Base-by-base conservation (phyloP, 1,140 invertebrate species). In the Monochamus saltuarius region DNA sequence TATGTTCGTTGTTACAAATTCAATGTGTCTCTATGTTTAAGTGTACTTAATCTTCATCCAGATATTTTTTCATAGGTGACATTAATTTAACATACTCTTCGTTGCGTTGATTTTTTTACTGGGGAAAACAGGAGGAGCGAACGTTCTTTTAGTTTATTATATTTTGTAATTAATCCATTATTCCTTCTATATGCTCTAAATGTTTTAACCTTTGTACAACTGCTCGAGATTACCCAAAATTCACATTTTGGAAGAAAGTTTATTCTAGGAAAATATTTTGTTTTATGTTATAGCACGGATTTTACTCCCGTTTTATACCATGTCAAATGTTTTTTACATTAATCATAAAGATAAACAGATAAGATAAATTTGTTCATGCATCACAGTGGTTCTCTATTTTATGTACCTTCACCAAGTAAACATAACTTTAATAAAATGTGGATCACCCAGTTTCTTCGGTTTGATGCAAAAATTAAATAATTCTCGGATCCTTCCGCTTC, bases 1-100 rank as follows among this genome's bases (percentile, higher is more conserved):
- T 84, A 65, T 65, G n/a, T 49, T 42, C 37, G 36, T 59, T 14
- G 8, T 34, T 45, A 9, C 10, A 19, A 14, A 35, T 22, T 35
- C 4, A 13, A 10, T 16, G 43, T 10, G 39, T 29, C 29, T 35
- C 35, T 22, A 13, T 51, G 49, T 51, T 35, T 51, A 51, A 51
- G 36, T 45, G 53, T 56, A 40, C 36, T 56, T 45, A 56, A 36
- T 45, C 53, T 56, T 45, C 53, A 46, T 19, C 39, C 22, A 29
- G 22, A 29, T 45, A 4, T 35, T 54, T 22, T 56, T 56, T 45
- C 29, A 38, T 53, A 53, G 51, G 51, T 39, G 29, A 53, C 17
- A 40, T 36, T n/a, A 13, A 22, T 49, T 49, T 49, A 19, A n/a
- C 16, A 46, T 16, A 55, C 7, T 49, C 46, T 51, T 50, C 46